Evolutionary conservation across 2,888 invertebrate genomes (phyloP).

Genomic region (Rosalia funebris): DNA sequence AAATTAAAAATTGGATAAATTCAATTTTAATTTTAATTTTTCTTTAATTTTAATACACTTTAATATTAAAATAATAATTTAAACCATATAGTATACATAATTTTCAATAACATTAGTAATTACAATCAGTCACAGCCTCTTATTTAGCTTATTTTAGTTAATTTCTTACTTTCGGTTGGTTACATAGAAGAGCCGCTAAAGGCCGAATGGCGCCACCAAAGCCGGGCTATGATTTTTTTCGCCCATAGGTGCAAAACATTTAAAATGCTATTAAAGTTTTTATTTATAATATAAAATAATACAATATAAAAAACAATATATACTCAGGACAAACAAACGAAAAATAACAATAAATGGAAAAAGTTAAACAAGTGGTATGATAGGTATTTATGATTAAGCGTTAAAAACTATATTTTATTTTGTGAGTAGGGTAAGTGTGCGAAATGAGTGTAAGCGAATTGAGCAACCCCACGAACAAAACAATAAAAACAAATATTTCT

Average conservation of each 20-base stretch:
- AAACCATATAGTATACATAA: too few relatives aligned
- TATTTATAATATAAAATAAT: not conserved
- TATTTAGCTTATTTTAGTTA: too few relatives aligned
- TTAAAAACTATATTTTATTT: not conserved
- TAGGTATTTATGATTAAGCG: not conserved
- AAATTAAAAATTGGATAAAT: too few relatives aligned
- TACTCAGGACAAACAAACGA: not conserved
- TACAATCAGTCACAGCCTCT: too few relatives aligned
- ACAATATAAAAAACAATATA: not conserved
- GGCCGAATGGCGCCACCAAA: too few relatives aligned
- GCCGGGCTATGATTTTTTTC: not conserved
- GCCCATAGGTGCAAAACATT: not conserved
- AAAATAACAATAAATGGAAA: not conserved
- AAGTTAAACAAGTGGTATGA: not conserved
- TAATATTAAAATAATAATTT: too few relatives aligned
- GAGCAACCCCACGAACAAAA: not conserved
- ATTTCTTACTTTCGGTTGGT: too few relatives aligned
- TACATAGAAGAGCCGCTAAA: too few relatives aligned
- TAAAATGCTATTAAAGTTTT: not conserved
- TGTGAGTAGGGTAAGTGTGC: not conserved
- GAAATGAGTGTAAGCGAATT: not conserved
- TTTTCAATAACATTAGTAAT: too few relatives aligned
- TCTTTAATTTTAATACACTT: too few relatives aligned
- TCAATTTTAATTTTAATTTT: too few relatives aligned
- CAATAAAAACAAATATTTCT: not conserved